Conservation (phyloP, 2,888 invertebrate genomes). For the Stramonita haemastoma region DNA sequence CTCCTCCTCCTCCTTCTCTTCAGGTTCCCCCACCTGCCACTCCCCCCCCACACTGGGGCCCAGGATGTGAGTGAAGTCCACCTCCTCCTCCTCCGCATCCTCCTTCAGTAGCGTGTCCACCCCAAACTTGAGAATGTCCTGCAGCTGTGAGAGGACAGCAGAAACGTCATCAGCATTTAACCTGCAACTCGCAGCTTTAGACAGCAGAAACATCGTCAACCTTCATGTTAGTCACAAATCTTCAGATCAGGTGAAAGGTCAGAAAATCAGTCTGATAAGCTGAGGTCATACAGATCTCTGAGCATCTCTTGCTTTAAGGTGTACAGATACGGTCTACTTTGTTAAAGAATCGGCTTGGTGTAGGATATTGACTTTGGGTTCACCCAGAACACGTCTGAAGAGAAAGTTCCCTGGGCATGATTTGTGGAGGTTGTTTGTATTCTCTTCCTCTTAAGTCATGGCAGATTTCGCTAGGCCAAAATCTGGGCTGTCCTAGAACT, state of each 20-base stretch:
- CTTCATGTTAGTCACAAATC: background rate
- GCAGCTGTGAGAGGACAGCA: conserved; percentile 60
- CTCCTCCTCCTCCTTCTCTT: conserved; percentile 18
- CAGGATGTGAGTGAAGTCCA: conserved; percentile 71
- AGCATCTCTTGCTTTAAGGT: no score
- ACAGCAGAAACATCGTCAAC: background rate
- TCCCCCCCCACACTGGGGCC: conserved; percentile 67
- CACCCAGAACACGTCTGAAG: no score
- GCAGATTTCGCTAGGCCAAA: no score
- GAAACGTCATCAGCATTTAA: background rate
- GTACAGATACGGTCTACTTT: no score
- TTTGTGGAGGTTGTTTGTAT: no score
- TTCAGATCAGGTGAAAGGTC: background rate
- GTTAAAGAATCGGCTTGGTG: no score
- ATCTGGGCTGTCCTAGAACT: no score
- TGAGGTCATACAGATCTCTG: no score
- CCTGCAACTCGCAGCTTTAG: background rate
- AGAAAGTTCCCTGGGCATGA: no score
- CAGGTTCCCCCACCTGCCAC: conserved; percentile 65
- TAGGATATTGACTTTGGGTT: no score
- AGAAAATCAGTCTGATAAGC: no score
- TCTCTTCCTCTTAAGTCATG: no score
- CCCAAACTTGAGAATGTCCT: conserved; percentile 76
- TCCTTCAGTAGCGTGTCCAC: conserved; percentile 72
- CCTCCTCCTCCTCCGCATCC: conserved; percentile 57